phyloP scores from a whole-genome alignment of 2,113 vertebrate genomes.

The Thamnophis sirtalis region DNA sequence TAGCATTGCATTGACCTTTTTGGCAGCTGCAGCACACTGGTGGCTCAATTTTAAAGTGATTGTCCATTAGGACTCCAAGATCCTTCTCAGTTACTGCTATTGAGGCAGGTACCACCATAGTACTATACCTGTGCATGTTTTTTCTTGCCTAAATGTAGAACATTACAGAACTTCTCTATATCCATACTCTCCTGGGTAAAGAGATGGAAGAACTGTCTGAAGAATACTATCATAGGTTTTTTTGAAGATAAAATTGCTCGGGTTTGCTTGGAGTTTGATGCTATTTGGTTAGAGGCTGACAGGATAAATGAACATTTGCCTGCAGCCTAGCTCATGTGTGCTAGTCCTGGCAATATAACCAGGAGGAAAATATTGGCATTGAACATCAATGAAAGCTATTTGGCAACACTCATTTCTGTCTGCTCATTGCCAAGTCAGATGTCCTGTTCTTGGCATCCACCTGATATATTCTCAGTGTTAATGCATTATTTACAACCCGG shows the following conservation, averaged over 20 bases:
- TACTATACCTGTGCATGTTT: neutral
- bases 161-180: neutral
- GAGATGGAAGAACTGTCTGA: neutral
- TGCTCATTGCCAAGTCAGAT: neutral
- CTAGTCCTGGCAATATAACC: neutral
- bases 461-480: neutral
- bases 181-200: neutral
- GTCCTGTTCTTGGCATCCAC: conserved; percentile 8
- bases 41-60: neutral
- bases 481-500: conserved; percentile 11
- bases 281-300: neutral
- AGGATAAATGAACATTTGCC: neutral
- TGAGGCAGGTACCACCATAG: neutral
- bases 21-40: neutral
- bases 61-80: neutral
- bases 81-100: neutral
- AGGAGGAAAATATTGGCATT: neutral
- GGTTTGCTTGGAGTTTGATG: neutral
- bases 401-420: neutral
- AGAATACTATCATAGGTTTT: neutral
- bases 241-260: neutral
- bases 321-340: neutral
- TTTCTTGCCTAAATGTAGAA: neutral
- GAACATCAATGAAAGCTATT: neutral
- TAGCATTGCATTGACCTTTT: no score